phyloP scores from a whole-genome alignment of 2,113 vertebrate species.

The Cyrtonyx montezumae region DNA sequence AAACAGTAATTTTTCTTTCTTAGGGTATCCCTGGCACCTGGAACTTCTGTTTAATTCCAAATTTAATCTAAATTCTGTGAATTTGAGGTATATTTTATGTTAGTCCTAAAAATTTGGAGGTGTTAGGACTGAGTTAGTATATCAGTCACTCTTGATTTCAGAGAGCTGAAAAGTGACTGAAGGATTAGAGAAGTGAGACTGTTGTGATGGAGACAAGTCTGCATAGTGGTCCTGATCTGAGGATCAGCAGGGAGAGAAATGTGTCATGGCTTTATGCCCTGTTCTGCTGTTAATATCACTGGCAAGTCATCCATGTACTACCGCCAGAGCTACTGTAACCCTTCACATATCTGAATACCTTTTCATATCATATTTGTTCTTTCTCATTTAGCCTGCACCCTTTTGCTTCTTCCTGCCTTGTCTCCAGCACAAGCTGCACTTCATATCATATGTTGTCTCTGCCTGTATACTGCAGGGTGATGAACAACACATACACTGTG shows the following conservation, averaged over 20 bases:
- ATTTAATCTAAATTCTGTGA: neutral
- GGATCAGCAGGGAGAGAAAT: neutral
- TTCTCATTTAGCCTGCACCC: neutral
- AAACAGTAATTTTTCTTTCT: neutral
- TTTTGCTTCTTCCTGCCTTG: neutral
- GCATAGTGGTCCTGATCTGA: neutral
- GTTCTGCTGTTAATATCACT: neutral
- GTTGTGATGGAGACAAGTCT: fast-evolving
- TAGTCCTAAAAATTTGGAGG: neutral
- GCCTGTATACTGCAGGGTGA: neutral
- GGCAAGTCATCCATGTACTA: neutral
- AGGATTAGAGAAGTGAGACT: neutral
- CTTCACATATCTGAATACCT: neutral
- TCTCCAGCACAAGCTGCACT: neutral
- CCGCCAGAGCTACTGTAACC: neutral
- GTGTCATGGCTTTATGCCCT: neutral
- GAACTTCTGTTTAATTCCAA: neutral
- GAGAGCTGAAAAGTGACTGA: neutral
- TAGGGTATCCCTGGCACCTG: neutral
- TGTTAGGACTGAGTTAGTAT: neutral
- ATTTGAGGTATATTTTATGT: neutral
- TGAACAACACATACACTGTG: neutral
- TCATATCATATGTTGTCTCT: neutral
- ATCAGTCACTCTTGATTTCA: neutral
- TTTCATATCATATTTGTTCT: neutral